A percentile compares a stretch with the other conserved stretches of the same genome.
These are phyloP conservation scores for Astropecten irregularis DNA, from an alignment of 53 echinoderm and acorn worm genomes.

Conservation along the genomic window DNA sequence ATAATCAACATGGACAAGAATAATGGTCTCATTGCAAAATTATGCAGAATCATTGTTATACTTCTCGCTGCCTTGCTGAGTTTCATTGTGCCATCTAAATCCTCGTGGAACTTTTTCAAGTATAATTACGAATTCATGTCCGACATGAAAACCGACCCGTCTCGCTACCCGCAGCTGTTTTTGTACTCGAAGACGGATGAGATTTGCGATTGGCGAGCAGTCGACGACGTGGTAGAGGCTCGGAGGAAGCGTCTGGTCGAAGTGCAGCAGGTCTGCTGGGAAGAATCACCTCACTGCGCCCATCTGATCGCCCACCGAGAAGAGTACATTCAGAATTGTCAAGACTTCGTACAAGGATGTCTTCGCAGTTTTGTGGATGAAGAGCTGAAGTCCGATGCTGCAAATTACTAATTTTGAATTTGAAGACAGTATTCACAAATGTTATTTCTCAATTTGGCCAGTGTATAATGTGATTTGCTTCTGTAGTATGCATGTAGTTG, in stretches of 20 bases:
- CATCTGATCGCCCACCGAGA: conserved; percentile 72
- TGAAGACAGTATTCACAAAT: no score
- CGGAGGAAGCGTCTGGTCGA: conserved; percentile 56
- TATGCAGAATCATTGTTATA: conserved; percentile 40
- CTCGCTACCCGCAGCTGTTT: conserved; percentile 75
- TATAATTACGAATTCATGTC: neutral
- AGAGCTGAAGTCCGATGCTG: neutral
- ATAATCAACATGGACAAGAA: conserved; percentile 48
- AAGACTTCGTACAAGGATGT: conserved; percentile 68
- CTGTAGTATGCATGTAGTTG: no score
- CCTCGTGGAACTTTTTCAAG: neutral
- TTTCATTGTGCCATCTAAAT: conserved; percentile 54
- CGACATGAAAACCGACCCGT: conserved; percentile 60
- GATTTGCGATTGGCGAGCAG: conserved; percentile 52
- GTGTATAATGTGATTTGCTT: no score
- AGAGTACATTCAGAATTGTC: conserved; percentile 71
- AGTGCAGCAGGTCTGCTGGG: conserved; percentile 79
- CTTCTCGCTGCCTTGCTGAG: conserved; percentile 36
- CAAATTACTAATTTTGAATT: no score
- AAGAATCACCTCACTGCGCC: conserved; percentile 76
- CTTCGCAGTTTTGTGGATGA: conserved; percentile 33
- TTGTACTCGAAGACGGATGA: conserved; percentile 83
- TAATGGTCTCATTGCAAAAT: conserved; percentile 47
- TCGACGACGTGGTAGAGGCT: conserved; percentile 77
- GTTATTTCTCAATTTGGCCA: no score